A percentile compares a stretch with the other conserved stretches of the same genome.
phyloP scores from a whole-genome alignment of 2,888 invertebrate genomes.

The Plebejus argus region DNA sequence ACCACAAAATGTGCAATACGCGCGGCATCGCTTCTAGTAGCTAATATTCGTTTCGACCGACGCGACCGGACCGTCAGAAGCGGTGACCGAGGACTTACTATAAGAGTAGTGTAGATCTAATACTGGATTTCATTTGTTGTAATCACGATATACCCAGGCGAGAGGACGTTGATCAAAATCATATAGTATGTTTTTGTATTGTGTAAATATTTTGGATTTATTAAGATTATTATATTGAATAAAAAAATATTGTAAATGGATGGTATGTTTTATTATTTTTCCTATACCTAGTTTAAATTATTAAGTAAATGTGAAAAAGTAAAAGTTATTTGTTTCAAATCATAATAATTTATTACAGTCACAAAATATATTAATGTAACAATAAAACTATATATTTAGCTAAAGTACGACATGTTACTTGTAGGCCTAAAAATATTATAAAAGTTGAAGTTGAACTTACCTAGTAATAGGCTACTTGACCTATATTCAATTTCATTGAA shows the following conservation, averaged over 20 bases:
- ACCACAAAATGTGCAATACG: conserved; percentile 38
- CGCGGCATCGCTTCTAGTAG: conserved; percentile 25
- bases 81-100: conserved; percentile 45
- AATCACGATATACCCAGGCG: conserved; percentile 50
- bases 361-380: conserved; percentile 8
- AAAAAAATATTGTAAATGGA: conserved; percentile 80
- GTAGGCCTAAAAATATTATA: neutral
- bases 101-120: conserved; percentile 46
- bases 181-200: conserved; percentile 80
- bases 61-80: conserved; percentile 37
- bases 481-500: no score
- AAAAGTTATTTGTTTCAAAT: neutral
- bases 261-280: conserved; percentile 57
- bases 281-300: neutral
- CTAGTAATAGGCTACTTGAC: no score
- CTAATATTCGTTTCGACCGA: neutral
- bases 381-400: neutral
- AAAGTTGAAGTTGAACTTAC: neutral
- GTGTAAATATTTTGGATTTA: conserved; percentile 82
- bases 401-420: neutral
- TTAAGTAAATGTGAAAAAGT: neutral
- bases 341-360: neutral
- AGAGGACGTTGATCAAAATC: conserved; percentile 68
- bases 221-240: conserved; percentile 82
- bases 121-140: conserved; percentile 42